These are phyloP conservation scores for Tiphia femorata DNA, from an alignment of 2,888 invertebrate genomes.

Conservation along the genomic window DNA sequence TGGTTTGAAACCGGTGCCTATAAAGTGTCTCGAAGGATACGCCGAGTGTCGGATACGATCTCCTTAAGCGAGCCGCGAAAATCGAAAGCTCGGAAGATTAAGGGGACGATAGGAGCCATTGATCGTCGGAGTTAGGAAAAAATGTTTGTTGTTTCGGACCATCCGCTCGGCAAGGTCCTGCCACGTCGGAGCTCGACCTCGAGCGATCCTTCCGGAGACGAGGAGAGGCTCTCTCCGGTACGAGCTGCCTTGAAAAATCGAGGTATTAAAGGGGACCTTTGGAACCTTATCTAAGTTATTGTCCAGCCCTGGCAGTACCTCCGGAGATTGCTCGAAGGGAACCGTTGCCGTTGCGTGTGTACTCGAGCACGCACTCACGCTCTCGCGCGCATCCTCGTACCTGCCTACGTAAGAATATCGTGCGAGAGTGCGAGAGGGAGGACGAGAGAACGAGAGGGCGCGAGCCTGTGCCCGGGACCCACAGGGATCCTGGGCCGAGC, in stretches of 20 bases:
- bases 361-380: slow-evolving; percentile 1
- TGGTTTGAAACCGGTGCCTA: no score
- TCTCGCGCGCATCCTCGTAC: neutral
- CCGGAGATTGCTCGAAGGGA: slow-evolving; percentile 41
- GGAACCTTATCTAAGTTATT: slow-evolving; percentile 57
- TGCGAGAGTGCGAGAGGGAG: no score
- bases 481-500: slow-evolving; percentile 17
- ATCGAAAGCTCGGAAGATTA: no score
- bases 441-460: slow-evolving; percentile 7
- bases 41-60: no score
- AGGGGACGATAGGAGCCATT: no score
- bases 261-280: slow-evolving; percentile 47
- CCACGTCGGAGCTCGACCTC: neutral
- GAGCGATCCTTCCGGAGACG: slow-evolving; percentile 7
- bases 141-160: no score
- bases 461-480: slow-evolving; percentile 9
- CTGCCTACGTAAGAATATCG: neutral
- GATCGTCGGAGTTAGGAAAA: no score
- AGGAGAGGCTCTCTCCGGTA: slow-evolving; percentile 25
- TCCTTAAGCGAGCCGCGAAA: no score
- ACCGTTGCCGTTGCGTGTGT: no score
- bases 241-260: slow-evolving; percentile 43
- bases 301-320: slow-evolving; percentile 46
- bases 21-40: no score
- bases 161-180: no score